Conservation (phyloP, 2,113 vertebrate species). For the Vimba vimba region DNA sequence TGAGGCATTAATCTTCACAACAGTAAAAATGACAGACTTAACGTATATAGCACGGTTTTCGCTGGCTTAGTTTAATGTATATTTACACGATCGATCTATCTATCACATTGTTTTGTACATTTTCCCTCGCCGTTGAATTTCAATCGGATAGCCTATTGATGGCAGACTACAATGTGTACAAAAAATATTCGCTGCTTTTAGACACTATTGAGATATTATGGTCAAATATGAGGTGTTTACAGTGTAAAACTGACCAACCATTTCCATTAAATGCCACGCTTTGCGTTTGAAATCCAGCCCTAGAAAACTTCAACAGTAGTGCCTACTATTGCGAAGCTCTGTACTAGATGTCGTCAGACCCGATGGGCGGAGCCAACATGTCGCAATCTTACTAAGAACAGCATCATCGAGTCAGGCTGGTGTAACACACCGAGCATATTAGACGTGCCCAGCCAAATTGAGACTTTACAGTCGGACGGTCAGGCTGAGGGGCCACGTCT, state of each 20-base stretch:
- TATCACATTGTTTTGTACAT: background rate
- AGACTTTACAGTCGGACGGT: constrained; percentile 52
- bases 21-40: background rate
- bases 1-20: constrained; percentile 35
- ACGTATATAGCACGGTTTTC: background rate
- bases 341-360: constrained; percentile 61
- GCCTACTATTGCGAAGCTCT: constrained; percentile 48
- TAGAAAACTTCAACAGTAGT: constrained; percentile 29
- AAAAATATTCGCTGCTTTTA: background rate
- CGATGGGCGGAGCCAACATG: constrained; percentile 58
- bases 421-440: constrained; percentile 57
- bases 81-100: background rate
- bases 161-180: background rate
- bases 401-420: constrained; percentile 60
- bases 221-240: background rate
- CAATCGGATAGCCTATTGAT: background rate
- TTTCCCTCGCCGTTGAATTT: background rate
- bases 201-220: background rate
- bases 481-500: constrained; percentile 53
- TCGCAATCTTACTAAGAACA: constrained; percentile 63
- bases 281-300: background rate
- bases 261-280: background rate
- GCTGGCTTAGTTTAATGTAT: background rate
- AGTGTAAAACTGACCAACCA: background rate
- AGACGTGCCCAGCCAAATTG: constrained; percentile 45